Percentiles rank a stretch among this genome's conserved stretches.
Conservation (phyloP, 92 coral and sea anemone species). For the Phenganax marumi region DNA sequence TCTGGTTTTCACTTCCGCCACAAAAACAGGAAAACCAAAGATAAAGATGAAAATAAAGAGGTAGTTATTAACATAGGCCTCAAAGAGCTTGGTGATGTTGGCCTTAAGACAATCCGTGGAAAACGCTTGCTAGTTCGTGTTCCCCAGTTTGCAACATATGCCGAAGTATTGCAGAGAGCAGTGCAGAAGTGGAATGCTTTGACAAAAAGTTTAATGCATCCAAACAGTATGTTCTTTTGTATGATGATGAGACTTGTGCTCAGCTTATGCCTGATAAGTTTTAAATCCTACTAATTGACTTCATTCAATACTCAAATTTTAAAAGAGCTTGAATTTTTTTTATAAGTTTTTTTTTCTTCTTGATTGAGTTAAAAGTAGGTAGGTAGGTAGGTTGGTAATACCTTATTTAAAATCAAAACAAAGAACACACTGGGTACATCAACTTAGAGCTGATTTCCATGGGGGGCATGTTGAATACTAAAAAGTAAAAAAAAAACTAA, state of each 20-base stretch:
- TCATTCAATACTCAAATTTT: too few relatives aligned
- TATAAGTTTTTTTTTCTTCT: too few relatives aligned
- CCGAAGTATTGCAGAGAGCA: conserved; percentile 37
- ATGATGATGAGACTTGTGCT: conserved; percentile 42
- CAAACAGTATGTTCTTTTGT: conserved; percentile 35
- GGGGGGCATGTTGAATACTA: too few relatives aligned
- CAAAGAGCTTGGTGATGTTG: conserved; percentile 29
- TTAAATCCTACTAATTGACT: too few relatives aligned
- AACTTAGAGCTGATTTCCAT: too few relatives aligned
- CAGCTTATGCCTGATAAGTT: conserved; percentile 41
- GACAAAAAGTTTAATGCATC: conserved; percentile 37
- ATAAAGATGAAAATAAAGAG: conserved; percentile 17
- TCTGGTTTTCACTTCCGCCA: neutral
- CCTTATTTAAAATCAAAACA: too few relatives aligned
- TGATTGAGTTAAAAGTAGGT: too few relatives aligned
- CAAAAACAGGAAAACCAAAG: conserved; percentile 4
- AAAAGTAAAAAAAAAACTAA: too few relatives aligned
- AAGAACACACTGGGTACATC: too few relatives aligned
- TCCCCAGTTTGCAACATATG: conserved; percentile 45
- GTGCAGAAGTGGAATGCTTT: conserved; percentile 41
- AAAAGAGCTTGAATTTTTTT: too few relatives aligned
- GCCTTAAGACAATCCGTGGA: conserved; percentile 42
- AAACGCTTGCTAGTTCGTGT: conserved; percentile 50
- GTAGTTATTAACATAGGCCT: conserved; percentile 36
- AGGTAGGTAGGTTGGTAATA: too few relatives aligned